Base-by-base conservation (phyloP, 2,797 vertebrate species). In the Coendou prehensilis region DNA sequence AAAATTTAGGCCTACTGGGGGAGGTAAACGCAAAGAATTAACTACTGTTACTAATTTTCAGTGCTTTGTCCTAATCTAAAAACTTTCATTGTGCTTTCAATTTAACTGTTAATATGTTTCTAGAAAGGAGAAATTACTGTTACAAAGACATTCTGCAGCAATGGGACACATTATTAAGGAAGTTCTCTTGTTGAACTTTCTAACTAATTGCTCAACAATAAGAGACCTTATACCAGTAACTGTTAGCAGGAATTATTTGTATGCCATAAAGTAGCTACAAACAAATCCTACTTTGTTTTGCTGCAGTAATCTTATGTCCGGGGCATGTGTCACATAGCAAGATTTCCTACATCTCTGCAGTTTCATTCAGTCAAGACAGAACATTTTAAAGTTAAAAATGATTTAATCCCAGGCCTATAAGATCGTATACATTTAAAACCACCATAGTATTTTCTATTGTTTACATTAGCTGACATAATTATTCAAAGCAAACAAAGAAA, bases 241-340 rank as follows among this genome's bases (percentile, higher is more conserved):
- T 97, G 71, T 92, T 97, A 97, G 90, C 88, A 93, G 86, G 97
- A 97, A 86, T 96, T 96, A 89, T 75, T 71, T 78, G 50, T 85
- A 26, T 78, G 33, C 96, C 94, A 79, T 96, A 93, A 98, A 94
- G 83, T 78, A 75, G 86, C 94, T 97, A 50, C 45, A 93, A 98
- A 95, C 97, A 98, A 97, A 98, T 98, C 97, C 97, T 76, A 95
- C 97, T 97, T 97, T 97, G 95, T 97, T 97, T 97, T 94, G 95
- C 81, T 98, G 97, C 92, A 97, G 87, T 87, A 84, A 6, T 28
- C 52, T 97, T 98, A 97, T 9, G 30, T 96, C 64, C 95, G 95
- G 96, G 92, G 87, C 96, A 95, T 83, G 95, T 90, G 88, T 94
- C 87, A 30, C 87, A 30, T 86, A 82, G 94, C 88, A 95, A 92